Base-by-base conservation (phyloP, 2,888 invertebrate species). In the Ormia ochracea region DNA sequence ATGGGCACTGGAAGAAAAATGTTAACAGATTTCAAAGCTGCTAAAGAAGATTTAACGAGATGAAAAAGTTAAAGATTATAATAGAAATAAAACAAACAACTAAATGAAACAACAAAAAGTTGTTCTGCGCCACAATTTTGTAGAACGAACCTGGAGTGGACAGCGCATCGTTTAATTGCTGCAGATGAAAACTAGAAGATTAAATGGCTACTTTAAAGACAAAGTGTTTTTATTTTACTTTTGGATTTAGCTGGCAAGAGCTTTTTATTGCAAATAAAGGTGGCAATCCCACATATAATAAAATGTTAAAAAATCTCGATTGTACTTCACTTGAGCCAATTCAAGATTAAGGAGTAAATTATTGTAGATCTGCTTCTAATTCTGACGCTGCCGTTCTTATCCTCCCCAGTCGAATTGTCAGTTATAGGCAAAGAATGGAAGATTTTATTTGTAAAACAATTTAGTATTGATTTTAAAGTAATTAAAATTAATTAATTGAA, bases 11-110 rank as follows among this genome's bases (percentile, higher is more conserved):
- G 33, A 17, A 58, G 19, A 52, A 65, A 73, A 69, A 52, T 19
- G 52, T 5, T 63, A 79, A 79, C 63, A 69, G 74, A 63, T 74
- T 79, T 78, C 69, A 33, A 78, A 74, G 73, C 43, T 74, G 41
- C 68, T 69, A n/a, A 63, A 78, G 68, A 36, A 56, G 73, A 56
- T 78, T 68, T 63, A 56, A 54, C 26, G 26, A 45, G 31, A 59
- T 45, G 28, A 43, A 26, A 65, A 54, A 52, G 52, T 72, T 72
- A 33, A 50, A 54, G 38, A 63, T 61, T 31, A 52, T 23, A 14
- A 28, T 0, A 26, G 14, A 36, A 48, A 21, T 19, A 9, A 10
- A 14, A 23, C n/a, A 9, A n/a, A 12, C 28, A n/a, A 48, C 38
- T 50, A 63, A 56, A 50, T 26, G 14, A n/a, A 10, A 33, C 33